Percentiles rank a stretch among this genome's conserved stretches.
Conservation (phyloP, 2,797 vertebrate genomes). For the Anguilla pacifica region DNA sequence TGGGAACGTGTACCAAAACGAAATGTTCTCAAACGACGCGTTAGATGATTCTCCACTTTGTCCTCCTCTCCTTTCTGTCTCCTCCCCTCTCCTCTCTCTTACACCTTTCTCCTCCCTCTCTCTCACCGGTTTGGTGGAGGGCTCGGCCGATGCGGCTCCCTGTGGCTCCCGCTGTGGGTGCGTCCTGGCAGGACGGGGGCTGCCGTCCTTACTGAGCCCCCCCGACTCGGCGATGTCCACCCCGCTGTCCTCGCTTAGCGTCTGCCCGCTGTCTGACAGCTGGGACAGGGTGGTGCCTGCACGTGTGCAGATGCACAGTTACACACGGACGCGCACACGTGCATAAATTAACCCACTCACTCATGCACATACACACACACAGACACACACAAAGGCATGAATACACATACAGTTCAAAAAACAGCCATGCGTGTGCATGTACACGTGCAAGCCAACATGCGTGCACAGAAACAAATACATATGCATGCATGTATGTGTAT, state of each 20-base stretch:
- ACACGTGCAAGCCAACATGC: too few relatives aligned
- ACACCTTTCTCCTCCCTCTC: not conserved
- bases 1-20: not conserved
- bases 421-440: not conserved
- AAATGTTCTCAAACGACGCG: not conserved
- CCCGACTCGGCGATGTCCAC: constrained; percentile 86
- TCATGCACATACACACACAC: constrained; percentile 20
- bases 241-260: constrained; percentile 95
- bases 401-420: not conserved
- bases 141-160: constrained; percentile 61
- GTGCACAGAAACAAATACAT: constrained; percentile 6
- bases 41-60: not conserved
- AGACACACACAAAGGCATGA: not conserved
- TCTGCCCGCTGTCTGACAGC: constrained; percentile 94
- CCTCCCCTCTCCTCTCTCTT: not conserved
- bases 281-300: constrained; percentile 88
- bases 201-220: constrained; percentile 78
- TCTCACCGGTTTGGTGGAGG: constrained; percentile 69
- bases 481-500: not conserved
- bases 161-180: constrained; percentile 59
- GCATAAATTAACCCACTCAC: constrained; percentile 28
- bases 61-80: not conserved
- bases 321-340: not conserved
- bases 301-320: not conserved
- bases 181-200: constrained; percentile 72